Conservation (phyloP, 2,888 invertebrate genomes). For the Flexamia atlantica region DNA sequence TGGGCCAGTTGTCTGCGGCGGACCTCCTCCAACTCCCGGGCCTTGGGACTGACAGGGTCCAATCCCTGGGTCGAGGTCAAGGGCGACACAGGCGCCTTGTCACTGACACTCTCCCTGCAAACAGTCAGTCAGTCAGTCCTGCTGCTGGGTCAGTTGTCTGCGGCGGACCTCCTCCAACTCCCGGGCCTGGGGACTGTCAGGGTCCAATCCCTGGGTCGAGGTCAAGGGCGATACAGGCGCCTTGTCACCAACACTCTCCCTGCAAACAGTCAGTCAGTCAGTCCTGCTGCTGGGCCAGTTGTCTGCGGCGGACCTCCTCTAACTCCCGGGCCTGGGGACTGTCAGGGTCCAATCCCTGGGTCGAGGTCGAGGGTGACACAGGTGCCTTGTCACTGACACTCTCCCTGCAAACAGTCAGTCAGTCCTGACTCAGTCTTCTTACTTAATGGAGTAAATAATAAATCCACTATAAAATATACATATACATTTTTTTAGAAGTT, state of each 20-base stretch:
- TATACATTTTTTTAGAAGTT: too few species aligned
- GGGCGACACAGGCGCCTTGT: not conserved
- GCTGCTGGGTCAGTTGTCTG: slow-evolving; percentile 79
- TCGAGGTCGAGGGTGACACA: not conserved
- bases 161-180: slow-evolving; percentile 82
- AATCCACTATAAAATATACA: too few species aligned
- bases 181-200: slow-evolving; percentile 70
- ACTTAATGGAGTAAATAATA: too few species aligned
- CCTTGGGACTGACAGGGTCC: slow-evolving; percentile 9
- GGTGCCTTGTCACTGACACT: not conserved
- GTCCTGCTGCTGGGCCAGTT: slow-evolving; percentile 75
- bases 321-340: slow-evolving; percentile 76
- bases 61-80: not conserved
- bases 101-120: not conserved
- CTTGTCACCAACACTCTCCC: not conserved
- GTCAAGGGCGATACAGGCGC: not conserved
- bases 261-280: not conserved
- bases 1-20: slow-evolving; percentile 83
- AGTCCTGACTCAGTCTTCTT: too few species aligned
- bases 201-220: not conserved
- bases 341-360: not conserved
- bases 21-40: slow-evolving; percentile 78
- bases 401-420: too few species aligned
- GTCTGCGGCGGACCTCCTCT: slow-evolving; percentile 81
- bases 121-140: too few species aligned